A percentile compares a stretch with the other conserved stretches of the same genome.
Conservation (phyloP, 2,888 invertebrate genomes). For the Apocheima hispidaria region DNA sequence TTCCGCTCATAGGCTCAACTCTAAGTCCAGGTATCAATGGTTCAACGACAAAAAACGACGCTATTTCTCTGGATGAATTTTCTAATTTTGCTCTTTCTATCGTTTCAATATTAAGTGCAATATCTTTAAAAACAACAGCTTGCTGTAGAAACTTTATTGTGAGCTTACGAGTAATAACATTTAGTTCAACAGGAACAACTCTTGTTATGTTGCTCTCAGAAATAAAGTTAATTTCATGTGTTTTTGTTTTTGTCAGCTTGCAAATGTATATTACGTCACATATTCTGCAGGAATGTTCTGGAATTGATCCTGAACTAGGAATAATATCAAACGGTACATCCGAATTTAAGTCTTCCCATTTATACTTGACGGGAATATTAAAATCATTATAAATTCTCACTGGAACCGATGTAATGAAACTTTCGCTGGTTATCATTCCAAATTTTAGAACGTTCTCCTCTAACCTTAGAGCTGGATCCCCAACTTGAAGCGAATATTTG, state of each 20-base stretch:
- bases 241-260: constrained; percentile 72
- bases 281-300: constrained; percentile 65
- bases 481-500: constrained; percentile 64
- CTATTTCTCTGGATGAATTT: constrained; percentile 84
- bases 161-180: constrained; percentile 70
- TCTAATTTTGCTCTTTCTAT: constrained; percentile 77
- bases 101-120: constrained; percentile 73
- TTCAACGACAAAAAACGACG: constrained; percentile 80
- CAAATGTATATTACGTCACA: constrained; percentile 70
- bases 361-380: constrained; percentile 66
- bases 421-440: constrained; percentile 78
- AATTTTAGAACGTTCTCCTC: constrained; percentile 71
- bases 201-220: constrained; percentile 53
- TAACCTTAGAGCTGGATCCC: constrained; percentile 63
- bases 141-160: constrained; percentile 74
- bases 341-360: constrained; percentile 63
- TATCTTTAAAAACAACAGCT: constrained; percentile 70
- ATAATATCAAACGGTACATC: constrained; percentile 75
- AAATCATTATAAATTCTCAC: constrained; percentile 71
- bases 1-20: constrained; percentile 82
- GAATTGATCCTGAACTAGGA: constrained; percentile 66
- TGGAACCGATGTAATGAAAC: constrained; percentile 71
- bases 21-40: constrained; percentile 76
- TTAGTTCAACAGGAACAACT: constrained; percentile 67
- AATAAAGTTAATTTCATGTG: constrained; percentile 68